Evolutionary conservation across 1,140 invertebrate genomes (phyloP).

Genomic region (Nymphalis io): DNA sequence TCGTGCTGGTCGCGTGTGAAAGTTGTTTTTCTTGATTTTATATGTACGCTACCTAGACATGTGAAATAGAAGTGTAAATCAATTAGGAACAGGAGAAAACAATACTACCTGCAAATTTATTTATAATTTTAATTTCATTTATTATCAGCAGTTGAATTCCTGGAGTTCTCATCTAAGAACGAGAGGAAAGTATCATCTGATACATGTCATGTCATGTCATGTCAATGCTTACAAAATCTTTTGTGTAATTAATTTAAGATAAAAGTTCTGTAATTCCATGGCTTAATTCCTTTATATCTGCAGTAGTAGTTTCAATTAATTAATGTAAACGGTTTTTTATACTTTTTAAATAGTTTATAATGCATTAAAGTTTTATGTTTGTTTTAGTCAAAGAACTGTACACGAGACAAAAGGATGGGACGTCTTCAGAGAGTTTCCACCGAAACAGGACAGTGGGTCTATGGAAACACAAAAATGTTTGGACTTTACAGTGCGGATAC

Average conservation of each 20-base stretch:
- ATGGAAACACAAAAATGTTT: slow-evolving; percentile 93
- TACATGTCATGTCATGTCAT: no score
- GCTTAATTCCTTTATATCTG: no score
- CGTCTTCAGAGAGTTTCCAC: slow-evolving; percentile 94
- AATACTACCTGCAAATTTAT: background rate
- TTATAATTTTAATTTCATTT: no score
- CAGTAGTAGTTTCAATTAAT: background rate
- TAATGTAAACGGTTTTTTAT: background rate
- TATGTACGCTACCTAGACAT: slow-evolving; percentile 21
- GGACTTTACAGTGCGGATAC: slow-evolving; percentile 91
- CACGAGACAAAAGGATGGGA: slow-evolving; percentile 97
- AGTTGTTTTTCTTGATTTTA: slow-evolving; percentile 63
- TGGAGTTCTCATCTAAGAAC: no score
- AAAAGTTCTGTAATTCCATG: no score
- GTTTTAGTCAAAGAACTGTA: slow-evolving; percentile 89
- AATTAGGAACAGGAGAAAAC: slow-evolving; percentile 8
- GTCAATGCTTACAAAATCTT: no score
- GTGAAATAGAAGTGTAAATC: slow-evolving; percentile 2
- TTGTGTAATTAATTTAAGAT: no score
- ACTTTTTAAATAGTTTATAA: background rate
- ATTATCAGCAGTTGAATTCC: no score
- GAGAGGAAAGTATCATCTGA: no score
- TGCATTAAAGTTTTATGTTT: slow-evolving; percentile 29
- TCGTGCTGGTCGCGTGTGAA: slow-evolving; percentile 59
- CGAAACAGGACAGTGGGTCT: slow-evolving; percentile 92